Percentiles rank a stretch among this genome's conserved stretches.
Evolutionary conservation across 2,888 invertebrate genomes (phyloP).

Genomic region (Brenthis hecate): DNA sequence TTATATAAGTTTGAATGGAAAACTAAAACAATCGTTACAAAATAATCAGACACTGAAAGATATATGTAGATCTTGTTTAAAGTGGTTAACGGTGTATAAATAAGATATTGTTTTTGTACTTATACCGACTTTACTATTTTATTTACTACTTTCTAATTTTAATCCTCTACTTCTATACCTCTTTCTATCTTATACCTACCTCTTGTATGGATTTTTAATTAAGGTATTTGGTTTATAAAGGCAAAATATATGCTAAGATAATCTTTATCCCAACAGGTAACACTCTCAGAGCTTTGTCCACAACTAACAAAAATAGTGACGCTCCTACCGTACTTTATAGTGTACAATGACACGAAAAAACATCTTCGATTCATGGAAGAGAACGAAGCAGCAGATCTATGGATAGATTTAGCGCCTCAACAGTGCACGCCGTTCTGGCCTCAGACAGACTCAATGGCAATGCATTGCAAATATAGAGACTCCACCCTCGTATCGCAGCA

Average conservation of each 20-base stretch:
- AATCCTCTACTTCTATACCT: neutral
- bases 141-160: too few relatives aligned
- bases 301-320: slow-evolving; percentile 90
- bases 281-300: slow-evolving; percentile 87
- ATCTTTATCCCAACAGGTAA: slow-evolving; percentile 78
- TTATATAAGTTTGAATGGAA: too few relatives aligned
- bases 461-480: slow-evolving; percentile 90
- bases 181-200: neutral
- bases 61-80: too few relatives aligned
- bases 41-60: too few relatives aligned
- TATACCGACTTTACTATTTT: too few relatives aligned
- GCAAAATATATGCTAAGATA: neutral
- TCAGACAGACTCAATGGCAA: slow-evolving; percentile 89
- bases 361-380: slow-evolving; percentile 90
- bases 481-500: slow-evolving; percentile 89
- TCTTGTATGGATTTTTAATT: neutral
- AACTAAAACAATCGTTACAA: too few relatives aligned
- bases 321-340: slow-evolving; percentile 89
- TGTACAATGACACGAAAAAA: slow-evolving; percentile 86
- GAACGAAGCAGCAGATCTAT: slow-evolving; percentile 91
- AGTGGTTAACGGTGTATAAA: too few relatives aligned
- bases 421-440: slow-evolving; percentile 92
- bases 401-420: slow-evolving; percentile 88
- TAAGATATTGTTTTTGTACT: too few relatives aligned
- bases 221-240: neutral